Conservation (phyloP, 2,113 vertebrate genomes). For the Melanerpes formicivorus region DNA sequence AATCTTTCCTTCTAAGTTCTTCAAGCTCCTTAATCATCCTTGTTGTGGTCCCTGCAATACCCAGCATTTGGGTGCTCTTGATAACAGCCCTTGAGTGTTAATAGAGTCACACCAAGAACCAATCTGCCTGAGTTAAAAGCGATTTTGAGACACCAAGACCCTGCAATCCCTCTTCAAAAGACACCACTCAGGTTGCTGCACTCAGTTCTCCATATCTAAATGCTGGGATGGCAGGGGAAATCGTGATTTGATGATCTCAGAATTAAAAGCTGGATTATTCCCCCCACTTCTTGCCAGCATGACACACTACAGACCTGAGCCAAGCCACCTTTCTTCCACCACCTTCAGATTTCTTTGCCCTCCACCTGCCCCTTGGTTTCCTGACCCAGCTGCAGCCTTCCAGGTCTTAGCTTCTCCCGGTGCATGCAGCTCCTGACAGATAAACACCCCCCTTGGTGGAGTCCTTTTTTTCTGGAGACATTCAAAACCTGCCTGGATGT, state of each 20-base stretch:
- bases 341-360: not conserved
- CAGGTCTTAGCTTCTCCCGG: not conserved
- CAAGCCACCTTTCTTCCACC: not conserved
- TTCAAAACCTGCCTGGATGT: too few species aligned
- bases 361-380: rapidly evolving
- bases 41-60: not conserved
- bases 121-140: not conserved
- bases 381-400: not conserved
- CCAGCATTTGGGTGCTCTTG: constrained; percentile 6
- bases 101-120: constrained; percentile 25
- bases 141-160: not conserved
- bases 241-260: not conserved
- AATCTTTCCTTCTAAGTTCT: constrained; percentile 27
- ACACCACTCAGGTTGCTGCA: not conserved
- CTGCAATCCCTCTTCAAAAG: not conserved
- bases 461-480: too few species aligned
- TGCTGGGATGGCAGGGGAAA: not conserved
- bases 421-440: rapidly evolving
- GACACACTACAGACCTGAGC: rapidly evolving
- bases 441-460: rapidly evolving
- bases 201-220: not conserved
- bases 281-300: too few species aligned
- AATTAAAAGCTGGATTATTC: not conserved
- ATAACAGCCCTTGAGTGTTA: constrained; percentile 11
- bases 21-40: constrained; percentile 34